Percentiles rank a stretch among this genome's conserved stretches.
phyloP scores from a whole-genome alignment of 2,113 vertebrate genomes.

The Coptodon bakossiorum region DNA sequence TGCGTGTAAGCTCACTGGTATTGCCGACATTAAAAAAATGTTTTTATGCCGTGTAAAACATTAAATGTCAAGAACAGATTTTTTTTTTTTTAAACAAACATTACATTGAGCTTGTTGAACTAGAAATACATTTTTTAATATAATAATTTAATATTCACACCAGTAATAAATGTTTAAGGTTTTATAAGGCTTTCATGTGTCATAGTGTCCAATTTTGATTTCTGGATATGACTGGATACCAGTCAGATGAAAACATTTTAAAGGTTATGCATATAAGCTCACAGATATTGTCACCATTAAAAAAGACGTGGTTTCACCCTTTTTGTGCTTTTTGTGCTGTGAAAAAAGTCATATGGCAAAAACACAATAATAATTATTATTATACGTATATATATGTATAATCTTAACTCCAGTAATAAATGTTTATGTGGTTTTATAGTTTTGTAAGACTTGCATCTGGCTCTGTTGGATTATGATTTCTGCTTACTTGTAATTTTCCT shows the following conservation, averaged over 20 bases:
- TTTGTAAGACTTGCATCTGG: background rate
- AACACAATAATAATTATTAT: background rate
- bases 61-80: background rate
- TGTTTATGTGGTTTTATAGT: background rate
- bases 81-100: background rate
- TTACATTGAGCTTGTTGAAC: background rate
- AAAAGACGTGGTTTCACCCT: background rate
- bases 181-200: background rate
- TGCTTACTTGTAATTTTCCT: background rate
- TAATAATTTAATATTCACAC: background rate
- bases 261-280: background rate
- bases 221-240: background rate
- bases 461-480: background rate
- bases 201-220: background rate
- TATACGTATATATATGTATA: background rate
- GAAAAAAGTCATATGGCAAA: background rate
- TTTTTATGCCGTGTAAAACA: background rate
- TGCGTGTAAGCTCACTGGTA: background rate
- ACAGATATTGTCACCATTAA: background rate
- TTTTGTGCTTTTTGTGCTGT: background rate
- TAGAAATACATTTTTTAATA: background rate
- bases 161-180: background rate
- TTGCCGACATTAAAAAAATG: background rate
- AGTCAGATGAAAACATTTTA: background rate
- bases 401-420: background rate